Conservation (phyloP, 2,797 vertebrate genomes). For the Fistularia commersonii region DNA sequence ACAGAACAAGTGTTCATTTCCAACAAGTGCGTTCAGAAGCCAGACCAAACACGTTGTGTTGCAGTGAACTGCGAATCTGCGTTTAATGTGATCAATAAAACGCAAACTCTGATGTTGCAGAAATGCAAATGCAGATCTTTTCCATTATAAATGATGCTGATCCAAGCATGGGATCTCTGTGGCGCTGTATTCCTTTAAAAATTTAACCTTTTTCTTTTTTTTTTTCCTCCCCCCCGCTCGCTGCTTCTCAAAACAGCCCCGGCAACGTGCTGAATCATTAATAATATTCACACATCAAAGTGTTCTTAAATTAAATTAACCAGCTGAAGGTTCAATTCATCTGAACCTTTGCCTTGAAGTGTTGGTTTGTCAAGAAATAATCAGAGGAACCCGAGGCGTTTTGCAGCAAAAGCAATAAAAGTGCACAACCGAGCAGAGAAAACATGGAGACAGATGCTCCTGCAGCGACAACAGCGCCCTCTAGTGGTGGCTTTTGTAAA, state of each 20-base stretch:
- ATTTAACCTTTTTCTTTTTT: no score
- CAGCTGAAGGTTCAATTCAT: slow-evolving; percentile 23
- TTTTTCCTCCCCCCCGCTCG: not conserved
- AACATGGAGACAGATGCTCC: no score
- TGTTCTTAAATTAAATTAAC: slow-evolving; percentile 19
- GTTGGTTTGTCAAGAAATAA: slow-evolving; percentile 27
- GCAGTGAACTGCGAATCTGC: slow-evolving; percentile 4
- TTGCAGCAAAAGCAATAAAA: slow-evolving; percentile 8
- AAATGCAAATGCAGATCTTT: slow-evolving; percentile 16
- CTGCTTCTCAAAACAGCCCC: slow-evolving; percentile 12
- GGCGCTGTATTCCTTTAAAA: not conserved
- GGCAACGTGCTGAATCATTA: slow-evolving; percentile 31
- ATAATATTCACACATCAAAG: slow-evolving; percentile 37
- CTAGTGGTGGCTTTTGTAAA: no score
- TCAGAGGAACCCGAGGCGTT: slow-evolving; percentile 9
- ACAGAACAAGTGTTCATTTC: no score
- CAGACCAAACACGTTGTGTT: slow-evolving; percentile 3
- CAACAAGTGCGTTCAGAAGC: no score
- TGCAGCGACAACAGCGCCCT: no score
- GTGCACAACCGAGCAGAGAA: not conserved
- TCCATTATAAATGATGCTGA: slow-evolving; percentile 24
- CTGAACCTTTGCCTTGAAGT: slow-evolving; percentile 2
- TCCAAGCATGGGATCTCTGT: slow-evolving; percentile 9
- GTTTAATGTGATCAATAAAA: slow-evolving; percentile 15
- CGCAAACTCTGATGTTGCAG: slow-evolving; percentile 3